phyloP scores from a whole-genome alignment of 1,140 invertebrate genomes.

The Heliconius himera region DNA sequence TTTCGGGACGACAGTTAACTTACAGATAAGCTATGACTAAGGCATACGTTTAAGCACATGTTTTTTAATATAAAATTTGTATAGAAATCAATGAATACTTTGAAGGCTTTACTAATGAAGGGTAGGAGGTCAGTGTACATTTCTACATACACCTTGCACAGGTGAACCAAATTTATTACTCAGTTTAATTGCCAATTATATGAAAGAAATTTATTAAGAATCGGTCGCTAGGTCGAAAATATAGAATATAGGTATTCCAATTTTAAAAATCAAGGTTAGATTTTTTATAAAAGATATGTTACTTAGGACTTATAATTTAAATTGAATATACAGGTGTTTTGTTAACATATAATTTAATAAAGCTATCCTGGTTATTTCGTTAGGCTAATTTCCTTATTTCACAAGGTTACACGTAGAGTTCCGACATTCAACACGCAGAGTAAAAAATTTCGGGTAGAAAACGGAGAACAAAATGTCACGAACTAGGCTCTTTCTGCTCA shows the following conservation, averaged over 20 bases:
- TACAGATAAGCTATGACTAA: neutral
- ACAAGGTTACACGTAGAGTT: too few relatives aligned
- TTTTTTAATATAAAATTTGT: neutral
- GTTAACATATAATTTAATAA: too few relatives aligned
- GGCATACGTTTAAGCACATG: neutral
- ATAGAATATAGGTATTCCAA: neutral
- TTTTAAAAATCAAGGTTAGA: neutral
- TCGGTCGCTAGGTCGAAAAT: neutral
- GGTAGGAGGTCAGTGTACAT: conserved; percentile 27
- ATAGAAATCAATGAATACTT: neutral
- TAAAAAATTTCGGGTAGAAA: too few relatives aligned
- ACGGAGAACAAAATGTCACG: too few relatives aligned
- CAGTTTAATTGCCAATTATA: neutral
- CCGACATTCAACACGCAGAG: too few relatives aligned
- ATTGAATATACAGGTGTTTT: too few relatives aligned
- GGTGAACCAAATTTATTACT: conserved; percentile 5
- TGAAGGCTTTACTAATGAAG: conserved; percentile 38
- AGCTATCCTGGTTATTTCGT: too few relatives aligned
- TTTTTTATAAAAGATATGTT: neutral
- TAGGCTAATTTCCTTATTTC: too few relatives aligned
- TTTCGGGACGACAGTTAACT: too few relatives aligned
- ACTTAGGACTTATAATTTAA: neutral
- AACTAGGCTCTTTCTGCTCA: too few relatives aligned
- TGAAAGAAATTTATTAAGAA: neutral
- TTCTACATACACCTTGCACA: conserved; percentile 19